These are phyloP conservation scores for Thereva nobilitata DNA, from an alignment of 2,888 invertebrate genomes.

Conservation along the genomic window DNA sequence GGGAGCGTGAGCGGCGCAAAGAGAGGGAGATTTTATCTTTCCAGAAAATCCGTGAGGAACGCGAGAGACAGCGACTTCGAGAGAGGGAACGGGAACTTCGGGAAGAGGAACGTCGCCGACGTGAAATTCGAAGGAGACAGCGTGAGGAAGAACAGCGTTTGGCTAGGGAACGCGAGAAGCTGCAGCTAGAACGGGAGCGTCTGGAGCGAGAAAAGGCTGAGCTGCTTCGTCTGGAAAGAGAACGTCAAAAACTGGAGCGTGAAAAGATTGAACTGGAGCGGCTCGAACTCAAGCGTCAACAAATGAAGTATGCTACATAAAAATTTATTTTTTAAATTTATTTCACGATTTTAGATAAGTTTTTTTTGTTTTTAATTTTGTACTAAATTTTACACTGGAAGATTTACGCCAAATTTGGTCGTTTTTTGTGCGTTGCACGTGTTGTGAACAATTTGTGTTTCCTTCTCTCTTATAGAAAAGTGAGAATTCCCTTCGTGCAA, in stretches of 20 bases:
- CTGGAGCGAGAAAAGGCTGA: slow-evolving; percentile 89
- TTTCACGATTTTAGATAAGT: slow-evolving; percentile 31
- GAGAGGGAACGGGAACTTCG: slow-evolving; percentile 81
- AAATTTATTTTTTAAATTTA: slow-evolving; percentile 41
- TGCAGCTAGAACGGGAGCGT: slow-evolving; percentile 81
- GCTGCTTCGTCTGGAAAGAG: slow-evolving; percentile 78
- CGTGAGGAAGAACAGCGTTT: slow-evolving; percentile 82
- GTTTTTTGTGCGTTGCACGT: neutral
- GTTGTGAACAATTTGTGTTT: no score
- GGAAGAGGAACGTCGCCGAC: slow-evolving; percentile 75
- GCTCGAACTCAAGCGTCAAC: slow-evolving; percentile 80
- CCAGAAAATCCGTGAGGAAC: slow-evolving; percentile 77
- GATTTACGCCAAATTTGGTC: neutral
- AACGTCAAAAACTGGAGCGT: slow-evolving; percentile 76
- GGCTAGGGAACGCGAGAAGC: slow-evolving; percentile 78
- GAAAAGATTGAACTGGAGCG: slow-evolving; percentile 79
- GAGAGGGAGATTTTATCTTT: slow-evolving; percentile 73
- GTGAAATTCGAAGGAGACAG: slow-evolving; percentile 81
- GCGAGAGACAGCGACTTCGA: slow-evolving; percentile 77
- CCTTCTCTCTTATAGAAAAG: no score
- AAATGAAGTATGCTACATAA: slow-evolving; percentile 65
- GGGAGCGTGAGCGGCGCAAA: slow-evolving; percentile 53
- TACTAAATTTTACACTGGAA: slow-evolving; percentile 1
- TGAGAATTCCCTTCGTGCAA: no score
- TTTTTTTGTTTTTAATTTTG: slow-evolving; percentile 11